Base-by-base conservation (phyloP, 1,140 invertebrate species). In the Drosophila eugracilis region DNA sequence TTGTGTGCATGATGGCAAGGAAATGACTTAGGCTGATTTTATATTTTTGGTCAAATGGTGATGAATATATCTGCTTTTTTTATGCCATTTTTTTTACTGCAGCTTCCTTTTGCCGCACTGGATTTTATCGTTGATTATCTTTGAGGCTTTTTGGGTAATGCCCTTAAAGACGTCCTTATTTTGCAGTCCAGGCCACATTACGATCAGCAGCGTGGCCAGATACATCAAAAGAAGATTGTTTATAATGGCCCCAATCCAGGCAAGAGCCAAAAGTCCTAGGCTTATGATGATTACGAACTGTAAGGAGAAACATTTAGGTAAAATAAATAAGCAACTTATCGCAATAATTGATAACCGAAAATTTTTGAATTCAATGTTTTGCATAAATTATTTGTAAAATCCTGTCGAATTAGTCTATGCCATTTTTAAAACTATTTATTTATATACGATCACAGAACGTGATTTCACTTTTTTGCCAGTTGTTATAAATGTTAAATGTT, bases 191-290 rank as follows among this genome's bases (percentile, higher is more conserved):
- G 94, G 94, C 91, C 93, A 92, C 69, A 95, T 88, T 15, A 93
- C 77, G 22, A 93, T 48, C 3, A 92, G 77, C 12, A 92, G 88
- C 1, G 93, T 91, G 19, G 94, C 89, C 26, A 97, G 84, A 86
- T 97, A 98, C 41, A 96, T 94, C 10, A 98, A 92, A 59, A 97
- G 94, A 32, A 97, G 91, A 91, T 97, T 98, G 90, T 97, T 95
- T 41, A 97, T 92, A 4, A 94, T 92, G 59, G 95, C 95, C 28
- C 97, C 96, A 89, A 97, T 92, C 95, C 96, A 98, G 26, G 96
- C 95, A 54, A 96, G 89, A n/a, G 94, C 73, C 37, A 94, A 77
- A 37, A 97, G 92, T 39, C 92, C 92, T 32, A 93, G 76, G 70
- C 96, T 94, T 5, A 96, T 94, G 39, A 94, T 92, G 41, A 94